Percentiles rank a stretch among this genome's conserved stretches.
Evolutionary conservation across 2,888 invertebrate genomes (phyloP).

Genomic region (Cataglyphis rosenhaueri): DNA sequence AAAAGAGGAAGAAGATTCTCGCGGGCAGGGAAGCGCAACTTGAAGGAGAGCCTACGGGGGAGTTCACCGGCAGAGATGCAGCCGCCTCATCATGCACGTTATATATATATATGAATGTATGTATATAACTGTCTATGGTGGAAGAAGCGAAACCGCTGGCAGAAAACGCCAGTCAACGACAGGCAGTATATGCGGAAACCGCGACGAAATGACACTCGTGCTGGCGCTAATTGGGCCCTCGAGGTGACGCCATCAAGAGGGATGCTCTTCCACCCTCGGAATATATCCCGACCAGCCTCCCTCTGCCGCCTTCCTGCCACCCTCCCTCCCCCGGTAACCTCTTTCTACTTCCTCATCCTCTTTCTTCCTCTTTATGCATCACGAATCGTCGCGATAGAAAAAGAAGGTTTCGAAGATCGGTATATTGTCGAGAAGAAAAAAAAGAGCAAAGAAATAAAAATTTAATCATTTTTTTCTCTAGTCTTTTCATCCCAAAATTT

Average conservation of each 20-base stretch:
- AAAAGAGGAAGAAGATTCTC: conserved; percentile 54
- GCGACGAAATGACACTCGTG: conserved; percentile 84
- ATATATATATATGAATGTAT: conserved; percentile 55
- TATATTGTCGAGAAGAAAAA: neutral
- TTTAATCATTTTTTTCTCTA: neutral
- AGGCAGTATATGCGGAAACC: conserved; percentile 82
- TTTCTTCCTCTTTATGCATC: conserved; percentile 35
- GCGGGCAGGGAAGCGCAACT: neutral
- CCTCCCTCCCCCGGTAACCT: conserved; percentile 15
- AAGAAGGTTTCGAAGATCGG: neutral
- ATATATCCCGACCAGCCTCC: conserved; percentile 29
- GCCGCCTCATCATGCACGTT: conserved; percentile 65
- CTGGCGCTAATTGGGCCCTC: conserved; percentile 85
- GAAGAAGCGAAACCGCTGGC: conserved; percentile 71
- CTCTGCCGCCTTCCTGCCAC: conserved; percentile 40
- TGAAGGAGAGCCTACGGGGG: conserved; percentile 47
- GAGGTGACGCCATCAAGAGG: conserved; percentile 82
- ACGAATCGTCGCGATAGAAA: conserved; percentile 16
- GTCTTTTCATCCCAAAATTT: neutral
- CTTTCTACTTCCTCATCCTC: conserved; percentile 23
- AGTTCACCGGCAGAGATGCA: conserved; percentile 42
- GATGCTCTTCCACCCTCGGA: conserved; percentile 76
- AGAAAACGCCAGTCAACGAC: conserved; percentile 82
- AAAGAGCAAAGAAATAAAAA: neutral
- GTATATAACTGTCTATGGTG: conserved; percentile 62